Conservation (phyloP, 2,888 invertebrate species). For the Eulithis testata region DNA sequence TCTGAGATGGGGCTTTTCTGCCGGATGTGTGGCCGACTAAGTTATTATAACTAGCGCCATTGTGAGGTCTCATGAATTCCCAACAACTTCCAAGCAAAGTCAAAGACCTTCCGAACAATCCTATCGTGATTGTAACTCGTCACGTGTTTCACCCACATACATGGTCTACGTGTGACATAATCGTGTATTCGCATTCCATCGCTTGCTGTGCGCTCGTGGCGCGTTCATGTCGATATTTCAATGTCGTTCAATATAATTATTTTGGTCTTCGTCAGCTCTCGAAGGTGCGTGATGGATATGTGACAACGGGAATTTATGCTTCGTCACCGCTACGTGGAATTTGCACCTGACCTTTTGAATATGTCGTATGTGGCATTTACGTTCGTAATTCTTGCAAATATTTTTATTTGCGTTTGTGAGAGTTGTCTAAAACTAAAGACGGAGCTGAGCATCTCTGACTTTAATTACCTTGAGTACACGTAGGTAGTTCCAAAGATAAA, state of each 20-base stretch:
- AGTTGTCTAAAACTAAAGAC: background rate
- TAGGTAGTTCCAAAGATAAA: background rate
- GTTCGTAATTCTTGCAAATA: conserved; percentile 2
- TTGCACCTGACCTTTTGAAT: conserved; percentile 24
- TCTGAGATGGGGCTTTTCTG: conserved; percentile 11
- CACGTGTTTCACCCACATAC: conserved; percentile 25
- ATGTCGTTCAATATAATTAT: conserved; percentile 22
- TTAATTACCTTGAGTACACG: background rate
- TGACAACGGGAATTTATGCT: conserved; percentile 19
- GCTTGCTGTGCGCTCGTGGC: conserved; percentile 15
- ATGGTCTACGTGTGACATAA: conserved; percentile 23
- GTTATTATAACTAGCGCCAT: conserved; percentile 15
- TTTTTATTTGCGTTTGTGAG: background rate
- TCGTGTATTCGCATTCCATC: conserved; percentile 26
- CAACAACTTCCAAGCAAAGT: conserved; percentile 21
- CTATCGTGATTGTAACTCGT: conserved; percentile 27
- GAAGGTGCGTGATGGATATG: conserved; percentile 31
- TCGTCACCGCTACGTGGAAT: conserved; percentile 27
- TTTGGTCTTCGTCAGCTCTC: conserved; percentile 26
- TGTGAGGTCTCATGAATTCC: conserved; percentile 23
- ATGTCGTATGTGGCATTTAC: conserved; percentile 2
- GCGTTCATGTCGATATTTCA: conserved; percentile 27
- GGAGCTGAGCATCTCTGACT: too few species aligned
- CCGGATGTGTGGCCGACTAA: conserved; percentile 21
- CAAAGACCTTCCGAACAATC: conserved; percentile 26